Base-by-base conservation (phyloP, 2,888 invertebrate genomes). In the Amiota mariae region DNA sequence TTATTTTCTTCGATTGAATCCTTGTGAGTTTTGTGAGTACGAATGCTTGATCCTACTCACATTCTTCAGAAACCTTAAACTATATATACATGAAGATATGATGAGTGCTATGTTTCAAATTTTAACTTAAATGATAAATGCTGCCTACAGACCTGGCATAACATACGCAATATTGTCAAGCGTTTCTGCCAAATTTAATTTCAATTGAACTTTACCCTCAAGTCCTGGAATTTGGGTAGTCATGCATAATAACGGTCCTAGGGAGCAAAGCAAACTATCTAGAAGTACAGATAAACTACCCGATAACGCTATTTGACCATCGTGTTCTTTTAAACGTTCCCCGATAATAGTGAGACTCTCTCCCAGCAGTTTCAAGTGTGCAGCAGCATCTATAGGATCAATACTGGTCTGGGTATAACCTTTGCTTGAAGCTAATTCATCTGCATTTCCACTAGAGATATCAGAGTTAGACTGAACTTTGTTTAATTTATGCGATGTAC, bases 161-260 rank as follows among this genome's bases (percentile, higher is more conserved):
- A 98, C 95, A 87, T 98, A 98, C 0, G 98, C 98, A 78, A 98
- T 96, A 89, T 98, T 97, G 90, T 98, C 97, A 72, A 98, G 92
- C 51, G 96, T 96, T 82, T 94, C 91, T 15, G 90, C 91, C 72
- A 93, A 82, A 56, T 91, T 92, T 57, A 92, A 91, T 73, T 82
- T 87, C n/a, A 92, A 89, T 87, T 91, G 93, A 88, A 92, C 92
- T 72, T 93, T 92, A 70, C 93, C 92, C 81, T 94, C 93, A 51
- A 95, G 90, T 82, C 94, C 94, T 0, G 96, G 95, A 54, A 98
- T 91, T 81, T 96, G 95, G 80, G 95, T 94, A 0, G 96, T 95
- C 74, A 98, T 92, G 86, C 96, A 95, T 81, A 97, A 91, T 72
- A 98, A 91, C 9, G 98, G 97, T 1, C 95, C 97, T 80, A 98